These are phyloP conservation scores for Montipora cactus DNA, from an alignment of 64 coral and sea anemone genomes.

Conservation along the genomic window DNA sequence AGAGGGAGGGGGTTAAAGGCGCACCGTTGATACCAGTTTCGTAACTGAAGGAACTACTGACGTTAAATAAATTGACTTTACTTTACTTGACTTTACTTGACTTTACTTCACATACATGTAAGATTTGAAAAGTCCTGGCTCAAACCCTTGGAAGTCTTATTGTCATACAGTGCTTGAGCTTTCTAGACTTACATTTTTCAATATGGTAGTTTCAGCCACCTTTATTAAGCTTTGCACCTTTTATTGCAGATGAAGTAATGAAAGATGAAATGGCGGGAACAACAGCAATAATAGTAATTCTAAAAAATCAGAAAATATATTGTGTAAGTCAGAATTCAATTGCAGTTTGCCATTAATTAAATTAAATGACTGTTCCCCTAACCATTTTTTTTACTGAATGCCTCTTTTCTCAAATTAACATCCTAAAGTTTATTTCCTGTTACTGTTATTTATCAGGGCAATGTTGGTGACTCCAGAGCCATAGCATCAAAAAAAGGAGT, in stretches of 20 bases:
- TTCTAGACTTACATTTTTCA: background rate
- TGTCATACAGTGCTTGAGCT: background rate
- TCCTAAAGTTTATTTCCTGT: background rate
- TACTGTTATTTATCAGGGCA: constrained; percentile 65
- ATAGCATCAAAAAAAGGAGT: constrained; percentile 88
- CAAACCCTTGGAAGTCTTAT: too few species aligned
- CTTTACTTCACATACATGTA: too few species aligned
- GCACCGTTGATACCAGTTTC: too few species aligned
- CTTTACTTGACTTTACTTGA: too few species aligned
- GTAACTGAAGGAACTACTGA: too few species aligned
- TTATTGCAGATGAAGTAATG: constrained; percentile 90
- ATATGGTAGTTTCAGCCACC: too few species aligned
- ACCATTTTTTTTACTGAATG: background rate
- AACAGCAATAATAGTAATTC: constrained; percentile 87
- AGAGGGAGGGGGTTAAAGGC: too few species aligned
- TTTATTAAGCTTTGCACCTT: too few species aligned
- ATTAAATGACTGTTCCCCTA: background rate
- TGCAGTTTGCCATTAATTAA: background rate
- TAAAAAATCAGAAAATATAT: constrained; percentile 97
- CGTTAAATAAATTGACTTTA: too few species aligned
- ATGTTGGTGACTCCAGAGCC: constrained; percentile 96
- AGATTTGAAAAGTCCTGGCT: too few species aligned
- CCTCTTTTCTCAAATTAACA: background rate
- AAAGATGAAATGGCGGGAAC: constrained; percentile 99
- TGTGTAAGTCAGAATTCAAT: constrained; percentile 78